Conservation (phyloP, 1,140 invertebrate genomes). For the Caligus rogercresseyi region DNA sequence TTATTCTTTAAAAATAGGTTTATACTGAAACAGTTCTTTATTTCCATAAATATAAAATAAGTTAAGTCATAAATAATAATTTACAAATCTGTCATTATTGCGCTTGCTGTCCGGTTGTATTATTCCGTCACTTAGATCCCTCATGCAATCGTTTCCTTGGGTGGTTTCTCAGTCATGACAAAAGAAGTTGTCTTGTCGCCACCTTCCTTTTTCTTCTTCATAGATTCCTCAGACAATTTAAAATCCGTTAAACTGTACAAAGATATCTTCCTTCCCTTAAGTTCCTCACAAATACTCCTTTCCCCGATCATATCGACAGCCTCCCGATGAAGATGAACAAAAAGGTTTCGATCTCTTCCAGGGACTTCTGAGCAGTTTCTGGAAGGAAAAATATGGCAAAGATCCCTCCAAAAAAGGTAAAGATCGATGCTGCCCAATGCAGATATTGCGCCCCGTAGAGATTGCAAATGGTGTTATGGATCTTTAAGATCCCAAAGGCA, state of each 20-base stretch:
- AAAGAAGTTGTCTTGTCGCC: background rate
- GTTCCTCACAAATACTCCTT: background rate
- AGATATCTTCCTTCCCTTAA: background rate
- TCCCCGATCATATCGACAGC: slow-evolving; percentile 1
- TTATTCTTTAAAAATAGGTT: too few relatives aligned
- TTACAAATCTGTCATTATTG: too few relatives aligned
- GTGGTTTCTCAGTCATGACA: background rate
- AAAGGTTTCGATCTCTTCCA: slow-evolving; percentile 4
- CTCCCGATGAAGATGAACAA: background rate
- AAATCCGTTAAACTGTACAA: background rate
- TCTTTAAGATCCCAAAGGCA: background rate
- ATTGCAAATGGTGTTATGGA: background rate
- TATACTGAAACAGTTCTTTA: too few relatives aligned
- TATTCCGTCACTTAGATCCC: too few relatives aligned
- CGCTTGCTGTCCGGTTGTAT: too few relatives aligned
- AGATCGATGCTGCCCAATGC: background rate
- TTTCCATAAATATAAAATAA: too few relatives aligned
- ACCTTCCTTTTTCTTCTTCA: background rate
- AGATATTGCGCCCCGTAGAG: background rate
- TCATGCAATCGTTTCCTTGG: too few relatives aligned
- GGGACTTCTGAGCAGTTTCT: background rate
- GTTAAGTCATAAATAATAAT: too few relatives aligned
- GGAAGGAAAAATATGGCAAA: background rate
- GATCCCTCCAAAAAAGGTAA: background rate
- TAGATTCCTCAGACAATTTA: background rate